phyloP scores from a whole-genome alignment of 2,113 vertebrate species.

The Parotia lawesii region DNA sequence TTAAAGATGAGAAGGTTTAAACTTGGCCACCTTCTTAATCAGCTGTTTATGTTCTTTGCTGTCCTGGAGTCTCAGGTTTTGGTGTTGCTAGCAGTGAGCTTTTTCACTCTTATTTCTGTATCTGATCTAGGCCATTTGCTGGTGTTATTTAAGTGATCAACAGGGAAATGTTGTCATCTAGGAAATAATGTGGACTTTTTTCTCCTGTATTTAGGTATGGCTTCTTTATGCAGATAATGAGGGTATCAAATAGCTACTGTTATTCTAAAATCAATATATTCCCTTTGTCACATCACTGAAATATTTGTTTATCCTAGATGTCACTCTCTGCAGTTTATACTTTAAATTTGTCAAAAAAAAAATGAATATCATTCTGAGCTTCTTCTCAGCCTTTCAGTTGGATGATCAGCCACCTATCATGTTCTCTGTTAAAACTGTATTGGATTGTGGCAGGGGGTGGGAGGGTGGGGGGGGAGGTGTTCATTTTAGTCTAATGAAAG shows the following conservation, averaged over 20 bases:
- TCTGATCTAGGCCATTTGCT: not conserved
- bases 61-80: not conserved
- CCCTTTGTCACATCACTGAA: not conserved
- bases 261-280: not conserved
- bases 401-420: not conserved
- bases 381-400: not conserved
- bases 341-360: not conserved
- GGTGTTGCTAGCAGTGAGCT: not conserved
- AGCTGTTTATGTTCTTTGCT: not conserved
- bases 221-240: not conserved
- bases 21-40: not conserved
- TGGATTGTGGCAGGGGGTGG: not conserved
- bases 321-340: not conserved
- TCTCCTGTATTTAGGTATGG: not conserved
- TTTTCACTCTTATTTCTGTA: not conserved
- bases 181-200: not conserved
- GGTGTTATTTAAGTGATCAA: not conserved
- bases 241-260: not conserved
- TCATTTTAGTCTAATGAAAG: not conserved
- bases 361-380: not conserved
- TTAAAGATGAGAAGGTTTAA: not conserved
- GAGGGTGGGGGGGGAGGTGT: accelerated
- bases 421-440: not conserved
- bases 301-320: not conserved
- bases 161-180: not conserved